Evolutionary conservation across 2,888 invertebrate species (phyloP).

Genomic region (Campoletis raptor): DNA sequence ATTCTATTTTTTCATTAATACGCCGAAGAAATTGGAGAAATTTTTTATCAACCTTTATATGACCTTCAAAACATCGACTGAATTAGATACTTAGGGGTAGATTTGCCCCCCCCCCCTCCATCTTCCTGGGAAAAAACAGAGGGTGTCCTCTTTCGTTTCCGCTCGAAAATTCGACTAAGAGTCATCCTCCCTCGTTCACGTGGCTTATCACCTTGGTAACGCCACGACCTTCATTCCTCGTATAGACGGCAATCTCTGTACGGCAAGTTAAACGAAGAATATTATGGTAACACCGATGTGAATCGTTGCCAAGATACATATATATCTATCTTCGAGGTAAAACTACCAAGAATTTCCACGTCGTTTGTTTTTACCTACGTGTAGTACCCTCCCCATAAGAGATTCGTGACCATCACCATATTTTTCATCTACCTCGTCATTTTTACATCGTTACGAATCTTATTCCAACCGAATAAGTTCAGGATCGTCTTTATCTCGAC

Average conservation of each 20-base stretch:
- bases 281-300: constrained; percentile 58
- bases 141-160: constrained; percentile 25
- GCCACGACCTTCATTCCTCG: constrained; percentile 56
- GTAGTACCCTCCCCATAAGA: constrained; percentile 9
- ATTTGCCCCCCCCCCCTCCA: neutral
- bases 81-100: constrained; percentile 11
- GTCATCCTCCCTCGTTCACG: constrained; percentile 40
- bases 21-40: neutral
- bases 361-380: constrained; percentile 52
- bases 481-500: neutral
- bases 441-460: neutral
- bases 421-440: neutral
- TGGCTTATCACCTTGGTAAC: constrained; percentile 69
- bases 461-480: neutral
- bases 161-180: constrained; percentile 48
- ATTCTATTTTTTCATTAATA: too few relatives aligned
- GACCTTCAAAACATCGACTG: constrained; percentile 16
- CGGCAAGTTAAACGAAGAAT: constrained; percentile 58
- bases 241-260: constrained; percentile 56
- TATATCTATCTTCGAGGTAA: constrained; percentile 24
- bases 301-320: constrained; percentile 49
- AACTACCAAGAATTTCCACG: constrained; percentile 54
- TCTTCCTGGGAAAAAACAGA: neutral
- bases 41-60: neutral
- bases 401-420: constrained; percentile 17